Conservation (phyloP, 92 coral and sea anemone species). For the Heliopora coerulea region DNA sequence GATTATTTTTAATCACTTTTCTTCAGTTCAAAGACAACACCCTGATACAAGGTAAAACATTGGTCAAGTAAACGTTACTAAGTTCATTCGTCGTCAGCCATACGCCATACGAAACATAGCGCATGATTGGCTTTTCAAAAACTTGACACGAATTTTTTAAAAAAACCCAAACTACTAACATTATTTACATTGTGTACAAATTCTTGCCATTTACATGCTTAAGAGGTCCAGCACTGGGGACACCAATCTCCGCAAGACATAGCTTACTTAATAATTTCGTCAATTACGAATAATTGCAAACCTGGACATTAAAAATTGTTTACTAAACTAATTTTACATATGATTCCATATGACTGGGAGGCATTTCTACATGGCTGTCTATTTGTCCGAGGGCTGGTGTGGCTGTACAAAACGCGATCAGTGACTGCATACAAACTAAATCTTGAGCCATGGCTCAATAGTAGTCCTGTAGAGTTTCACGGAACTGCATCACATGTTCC, state of each 20-base stretch:
- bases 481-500: too few species aligned
- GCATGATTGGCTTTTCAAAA: background rate
- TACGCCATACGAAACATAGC: too few species aligned
- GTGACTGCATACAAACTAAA: too few species aligned
- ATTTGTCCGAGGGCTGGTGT: too few species aligned
- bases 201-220: conserved; percentile 18
- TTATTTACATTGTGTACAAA: conserved; percentile 45
- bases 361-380: conserved; percentile 7
- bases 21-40: background rate
- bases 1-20: background rate
- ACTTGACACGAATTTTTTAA: conserved; percentile 23
- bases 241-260: too few species aligned
- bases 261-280: conserved; percentile 1
- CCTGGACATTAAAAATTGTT: conserved; percentile 16
- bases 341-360: conserved; percentile 7
- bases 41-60: conserved; percentile 41
- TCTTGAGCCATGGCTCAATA: too few species aligned
- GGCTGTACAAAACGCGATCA: too few species aligned
- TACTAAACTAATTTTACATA: conserved; percentile 3
- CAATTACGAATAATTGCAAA: conserved; percentile 11
- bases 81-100: too few species aligned
- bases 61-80: conserved; percentile 34
- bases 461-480: too few species aligned
- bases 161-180: too few species aligned
- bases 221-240: too few species aligned